Percentiles rank a stretch among this genome's conserved stretches.
These are phyloP conservation scores for Micromussa lordhowensis DNA, from an alignment of 92 coral and sea anemone species.

Conservation along the genomic window DNA sequence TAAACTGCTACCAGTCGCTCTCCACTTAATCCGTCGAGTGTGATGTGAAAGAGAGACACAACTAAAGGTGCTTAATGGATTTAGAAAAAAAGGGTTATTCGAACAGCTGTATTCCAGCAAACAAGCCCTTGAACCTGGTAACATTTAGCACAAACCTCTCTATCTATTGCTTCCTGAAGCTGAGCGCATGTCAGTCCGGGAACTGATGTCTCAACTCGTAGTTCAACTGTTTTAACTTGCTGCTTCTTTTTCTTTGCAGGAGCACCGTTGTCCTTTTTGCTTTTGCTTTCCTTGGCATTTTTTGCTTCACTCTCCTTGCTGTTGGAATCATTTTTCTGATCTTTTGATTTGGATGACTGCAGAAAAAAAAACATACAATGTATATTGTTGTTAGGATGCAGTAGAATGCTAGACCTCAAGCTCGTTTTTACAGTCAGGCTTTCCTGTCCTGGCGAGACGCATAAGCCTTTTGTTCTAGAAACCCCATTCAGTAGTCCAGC, in stretches of 20 bases:
- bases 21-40: too few species aligned
- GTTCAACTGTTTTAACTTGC: constrained; percentile 81
- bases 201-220: constrained; percentile 72
- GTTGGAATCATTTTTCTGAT: constrained; percentile 46
- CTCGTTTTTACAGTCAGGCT: too few species aligned
- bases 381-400: not conserved
- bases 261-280: constrained; percentile 69
- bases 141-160: constrained; percentile 67
- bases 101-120: too few species aligned
- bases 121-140: not conserved
- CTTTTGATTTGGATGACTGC: constrained; percentile 30
- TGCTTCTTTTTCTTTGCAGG: constrained; percentile 94
- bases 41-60: too few species aligned
- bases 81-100: too few species aligned
- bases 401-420: not conserved
- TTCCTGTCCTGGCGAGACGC: too few species aligned
- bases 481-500: too few species aligned
- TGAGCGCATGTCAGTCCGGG: constrained; percentile 72
- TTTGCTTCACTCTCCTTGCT: constrained; percentile 52
- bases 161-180: constrained; percentile 74
- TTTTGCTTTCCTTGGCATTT: constrained; percentile 51
- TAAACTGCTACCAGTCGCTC: too few species aligned
- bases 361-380: not conserved
- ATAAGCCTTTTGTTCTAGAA: too few species aligned
- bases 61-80: too few species aligned